A percentile compares a stretch with the other conserved stretches of the same genome.
These are phyloP conservation scores for Erpetoichthys calabaricus DNA, from an alignment of 2,797 vertebrate genomes.

Conservation along the genomic window DNA sequence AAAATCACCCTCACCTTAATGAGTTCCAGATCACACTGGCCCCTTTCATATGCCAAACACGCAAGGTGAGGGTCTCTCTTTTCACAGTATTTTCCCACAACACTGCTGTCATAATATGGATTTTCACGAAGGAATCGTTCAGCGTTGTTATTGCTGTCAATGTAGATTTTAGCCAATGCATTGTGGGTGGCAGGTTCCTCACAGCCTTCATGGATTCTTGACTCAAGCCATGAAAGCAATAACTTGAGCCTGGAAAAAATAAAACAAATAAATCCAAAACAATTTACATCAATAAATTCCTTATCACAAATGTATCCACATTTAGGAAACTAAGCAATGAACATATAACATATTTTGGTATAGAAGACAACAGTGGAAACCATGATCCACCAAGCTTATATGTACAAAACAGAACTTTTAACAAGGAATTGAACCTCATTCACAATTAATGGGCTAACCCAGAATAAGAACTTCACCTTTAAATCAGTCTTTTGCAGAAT, in stretches of 20 bases:
- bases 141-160: conserved; percentile 85
- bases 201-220: conserved; percentile 80
- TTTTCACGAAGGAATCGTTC: conserved; percentile 83
- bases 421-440: no score
- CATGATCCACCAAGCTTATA: no score
- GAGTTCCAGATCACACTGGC: conserved; percentile 82
- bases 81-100: conserved; percentile 88
- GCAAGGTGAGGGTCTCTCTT: conserved; percentile 88
- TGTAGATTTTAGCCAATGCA: conserved; percentile 86
- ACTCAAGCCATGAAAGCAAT: conserved; percentile 83
- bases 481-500: no score
- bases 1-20: conserved; percentile 59
- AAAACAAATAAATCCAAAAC: no score
- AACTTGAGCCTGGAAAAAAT: conserved; percentile 65
- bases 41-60: conserved; percentile 80
- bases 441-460: no score
- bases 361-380: no score
- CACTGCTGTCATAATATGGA: conserved; percentile 75
- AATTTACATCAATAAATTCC: no score
- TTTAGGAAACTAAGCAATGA: no score
- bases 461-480: no score
- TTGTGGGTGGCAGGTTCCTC: conserved; percentile 88
- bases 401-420: no score
- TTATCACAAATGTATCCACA: no score
- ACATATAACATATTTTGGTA: no score